Evolutionary conservation across 2,797 vertebrate species (phyloP).

Genomic region (Phalanger gymnotis): DNA sequence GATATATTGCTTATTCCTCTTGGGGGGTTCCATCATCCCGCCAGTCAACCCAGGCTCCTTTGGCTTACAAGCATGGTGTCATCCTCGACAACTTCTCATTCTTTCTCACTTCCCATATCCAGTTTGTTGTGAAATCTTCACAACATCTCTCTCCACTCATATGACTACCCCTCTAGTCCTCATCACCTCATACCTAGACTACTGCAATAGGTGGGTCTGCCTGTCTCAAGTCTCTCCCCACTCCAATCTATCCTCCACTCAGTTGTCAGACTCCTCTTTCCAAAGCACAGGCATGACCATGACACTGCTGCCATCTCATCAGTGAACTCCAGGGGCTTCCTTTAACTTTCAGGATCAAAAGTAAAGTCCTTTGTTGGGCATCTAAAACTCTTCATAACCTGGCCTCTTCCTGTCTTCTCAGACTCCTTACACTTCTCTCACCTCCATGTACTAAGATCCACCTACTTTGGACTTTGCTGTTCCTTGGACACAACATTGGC

Average conservation of each 20-base stretch:
- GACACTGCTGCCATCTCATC: background rate
- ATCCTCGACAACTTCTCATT: background rate
- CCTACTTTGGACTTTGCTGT: background rate
- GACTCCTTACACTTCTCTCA: background rate
- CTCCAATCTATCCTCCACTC: background rate
- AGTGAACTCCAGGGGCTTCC: background rate
- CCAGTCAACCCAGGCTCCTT: background rate
- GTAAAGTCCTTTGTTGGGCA: background rate
- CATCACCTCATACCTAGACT: background rate
- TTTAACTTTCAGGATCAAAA: background rate
- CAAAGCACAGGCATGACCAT: background rate
- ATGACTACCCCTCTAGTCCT: too few species aligned
- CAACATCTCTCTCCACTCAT: background rate
- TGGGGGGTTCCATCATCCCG: background rate
- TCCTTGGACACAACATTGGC: background rate
- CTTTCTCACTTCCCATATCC: background rate
- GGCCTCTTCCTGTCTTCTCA: background rate
- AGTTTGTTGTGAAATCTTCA: background rate
- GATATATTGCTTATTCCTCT: too few species aligned
- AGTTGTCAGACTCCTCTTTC: background rate
- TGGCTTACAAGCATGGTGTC: background rate
- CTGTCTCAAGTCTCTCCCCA: background rate
- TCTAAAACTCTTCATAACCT: background rate
- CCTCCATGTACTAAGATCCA: background rate
- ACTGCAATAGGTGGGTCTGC: background rate